Base-by-base conservation (phyloP, 2,888 invertebrate genomes). In the Agriotes lineatus region DNA sequence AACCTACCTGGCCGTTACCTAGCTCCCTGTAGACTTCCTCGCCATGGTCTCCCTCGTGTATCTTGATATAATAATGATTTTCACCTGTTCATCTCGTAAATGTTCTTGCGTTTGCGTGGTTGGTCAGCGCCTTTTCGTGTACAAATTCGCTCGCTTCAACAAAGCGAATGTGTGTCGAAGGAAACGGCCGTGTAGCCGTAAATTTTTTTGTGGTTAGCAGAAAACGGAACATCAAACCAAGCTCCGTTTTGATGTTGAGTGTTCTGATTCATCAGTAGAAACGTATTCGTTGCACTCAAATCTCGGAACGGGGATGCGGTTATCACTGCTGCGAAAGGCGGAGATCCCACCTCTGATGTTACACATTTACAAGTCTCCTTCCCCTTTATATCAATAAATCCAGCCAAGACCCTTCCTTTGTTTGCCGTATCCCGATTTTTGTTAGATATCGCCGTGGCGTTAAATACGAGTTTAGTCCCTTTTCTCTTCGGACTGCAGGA, bases 81-180 rank as follows among this genome's bases (percentile, higher is more conserved):
- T 45, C 20, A 45, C 45, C 45, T 45, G 20, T 18, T 20, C 20
- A 10, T 45, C n/a, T 45, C 20, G n/a, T 7, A 45, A 10, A 10
- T 45, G 45, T 45, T 12, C 45, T 20, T 20, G 45, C 45, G 45
- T 45, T 20, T 45, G 45, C 45, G 45, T 45, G 20, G 45, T 45
- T 45, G 14, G 14, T 14, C 7, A 16, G 25, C 25, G 25, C 25
- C 3, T 25, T 25, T 25, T 25, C 25, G 25, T 25, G 25, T 5
- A 25, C 25, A n/a, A n/a, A n/a, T n/a, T n/a, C n/a, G n/a, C n/a
- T n/a, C n/a, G n/a, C n/a, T n/a, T n/a, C n/a, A n/a, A n/a, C n/a
- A 25, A 25, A 25, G 25, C 7, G 25, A 25, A 25, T 25, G 25
- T 25, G 25, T 25, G 25, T 25, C 25, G 7, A 25, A 25, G 25